A percentile compares a stretch with the other conserved stretches of the same genome.
phyloP scores from a whole-genome alignment of 2,113 vertebrate species.

The Gambusia affinis region DNA sequence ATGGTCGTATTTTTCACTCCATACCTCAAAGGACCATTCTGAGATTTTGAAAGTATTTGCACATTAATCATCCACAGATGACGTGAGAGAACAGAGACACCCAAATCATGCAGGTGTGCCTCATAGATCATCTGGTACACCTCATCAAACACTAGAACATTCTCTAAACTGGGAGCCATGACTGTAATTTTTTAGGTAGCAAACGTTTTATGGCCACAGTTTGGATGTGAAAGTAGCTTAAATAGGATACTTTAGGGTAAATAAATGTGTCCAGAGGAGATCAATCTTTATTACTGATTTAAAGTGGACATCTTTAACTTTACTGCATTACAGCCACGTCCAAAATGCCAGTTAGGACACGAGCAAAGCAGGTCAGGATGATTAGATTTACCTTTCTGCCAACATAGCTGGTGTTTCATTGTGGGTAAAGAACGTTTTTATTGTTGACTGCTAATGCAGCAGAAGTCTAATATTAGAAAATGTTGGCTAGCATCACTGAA shows the following conservation, averaged over 20 bases:
- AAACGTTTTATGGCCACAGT: slow-evolving; percentile 24
- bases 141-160: background rate
- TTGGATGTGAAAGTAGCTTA: slow-evolving; percentile 31
- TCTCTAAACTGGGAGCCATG: slow-evolving; percentile 26
- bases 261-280: slow-evolving; percentile 36
- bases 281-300: slow-evolving; percentile 29
- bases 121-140: slow-evolving; percentile 39
- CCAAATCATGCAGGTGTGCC: slow-evolving; percentile 22
- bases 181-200: slow-evolving; percentile 31
- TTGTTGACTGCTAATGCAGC: too few relatives aligned
- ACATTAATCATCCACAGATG: slow-evolving; percentile 38
- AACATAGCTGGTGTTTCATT: background rate
- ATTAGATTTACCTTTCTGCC: background rate
- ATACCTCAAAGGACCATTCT: slow-evolving; percentile 46
- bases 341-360: background rate
- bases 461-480: too few relatives aligned
- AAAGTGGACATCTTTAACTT: background rate
- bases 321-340: background rate
- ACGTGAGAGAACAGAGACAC: slow-evolving; percentile 28
- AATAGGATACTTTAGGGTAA: slow-evolving; percentile 27
- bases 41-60: slow-evolving; percentile 15
- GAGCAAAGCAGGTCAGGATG: background rate
- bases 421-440: background rate
- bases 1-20: slow-evolving; percentile 52
- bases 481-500: too few relatives aligned